Base-by-base conservation (phyloP, 2,797 vertebrate species). In the Otolemur crassicaudatus region DNA sequence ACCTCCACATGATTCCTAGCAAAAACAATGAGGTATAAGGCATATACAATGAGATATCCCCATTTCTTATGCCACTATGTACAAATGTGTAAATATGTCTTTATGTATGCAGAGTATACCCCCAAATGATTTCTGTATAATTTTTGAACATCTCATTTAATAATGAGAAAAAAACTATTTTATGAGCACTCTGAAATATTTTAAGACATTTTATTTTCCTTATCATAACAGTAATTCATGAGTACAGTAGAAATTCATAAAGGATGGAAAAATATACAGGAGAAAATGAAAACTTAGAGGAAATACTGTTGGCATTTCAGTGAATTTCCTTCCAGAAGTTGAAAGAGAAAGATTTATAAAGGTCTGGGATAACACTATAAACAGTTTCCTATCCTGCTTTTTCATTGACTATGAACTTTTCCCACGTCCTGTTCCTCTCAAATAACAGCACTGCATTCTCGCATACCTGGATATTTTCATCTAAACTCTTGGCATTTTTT, bases 261-360 rank as follows among this genome's bases (percentile, higher is more conserved):
- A 49, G 49, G 23, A 86, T 2, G 95, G 29, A 93, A 95, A 94
- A 95, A 89, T 40, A 85, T 46, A 90, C 10, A 94, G 34, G 84
- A 96, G n/a, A 75, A 94, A 92, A 94, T 94, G 67, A 94, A 97
- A 97, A 94, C 14, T 53, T 60, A 11, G 53, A 96, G 60, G 88
- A 58, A 94, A 95, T 34, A 83, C 27, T 34, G 8, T 60, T 34
- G 46, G 23, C 22, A 85, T 43, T 95, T 85, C 46, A 88, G 84
- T 75, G 56, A 73, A 49, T 84, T 87, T 73, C 81, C 67, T 56
- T 87, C 34, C 83, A 87, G 27, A 29, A 94, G 23, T 77, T 77
- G 63, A 63, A 25, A 92, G 80, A 76, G 25, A 91, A 87, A 85
- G 49, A 92, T 56, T 86, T 70, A 4, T 37, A 58, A 94, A 92